phyloP scores from a whole-genome alignment of 2,888 invertebrate species.

The Hydraecia micacea region DNA sequence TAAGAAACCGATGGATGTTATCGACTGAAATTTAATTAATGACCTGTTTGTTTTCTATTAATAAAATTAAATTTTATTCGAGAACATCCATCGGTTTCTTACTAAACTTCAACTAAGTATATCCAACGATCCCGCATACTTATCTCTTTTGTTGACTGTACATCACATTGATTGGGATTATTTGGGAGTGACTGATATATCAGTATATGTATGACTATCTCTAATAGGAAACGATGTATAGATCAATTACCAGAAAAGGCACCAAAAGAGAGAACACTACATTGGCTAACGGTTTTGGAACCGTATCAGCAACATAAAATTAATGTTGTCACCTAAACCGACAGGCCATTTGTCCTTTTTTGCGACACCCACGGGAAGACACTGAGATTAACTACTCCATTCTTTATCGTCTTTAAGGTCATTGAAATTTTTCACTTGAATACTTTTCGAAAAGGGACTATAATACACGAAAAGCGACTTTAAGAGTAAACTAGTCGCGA shows the following conservation, averaged over 20 bases:
- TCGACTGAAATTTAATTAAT: too few relatives aligned
- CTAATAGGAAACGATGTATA: background rate
- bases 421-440: background rate
- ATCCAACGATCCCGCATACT: too few relatives aligned
- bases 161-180: background rate
- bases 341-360: conserved; percentile 28
- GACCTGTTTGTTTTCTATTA: too few relatives aligned
- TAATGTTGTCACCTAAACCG: conserved; percentile 4
- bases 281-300: background rate
- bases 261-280: background rate
- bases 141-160: too few relatives aligned
- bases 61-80: too few relatives aligned
- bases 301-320: conserved; percentile 16
- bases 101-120: too few relatives aligned
- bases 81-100: too few relatives aligned
- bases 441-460: background rate
- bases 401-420: conserved; percentile 10
- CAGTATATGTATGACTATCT: background rate
- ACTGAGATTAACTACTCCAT: conserved; percentile 18
- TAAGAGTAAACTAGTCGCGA: too few relatives aligned
- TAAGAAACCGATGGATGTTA: too few relatives aligned
- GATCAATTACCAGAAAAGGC: background rate
- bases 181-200: background rate
- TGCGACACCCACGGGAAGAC: background rate
- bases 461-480: too few relatives aligned